Base-by-base conservation (phyloP, 1,140 invertebrate species). In the Bombus vancouverensis region DNA sequence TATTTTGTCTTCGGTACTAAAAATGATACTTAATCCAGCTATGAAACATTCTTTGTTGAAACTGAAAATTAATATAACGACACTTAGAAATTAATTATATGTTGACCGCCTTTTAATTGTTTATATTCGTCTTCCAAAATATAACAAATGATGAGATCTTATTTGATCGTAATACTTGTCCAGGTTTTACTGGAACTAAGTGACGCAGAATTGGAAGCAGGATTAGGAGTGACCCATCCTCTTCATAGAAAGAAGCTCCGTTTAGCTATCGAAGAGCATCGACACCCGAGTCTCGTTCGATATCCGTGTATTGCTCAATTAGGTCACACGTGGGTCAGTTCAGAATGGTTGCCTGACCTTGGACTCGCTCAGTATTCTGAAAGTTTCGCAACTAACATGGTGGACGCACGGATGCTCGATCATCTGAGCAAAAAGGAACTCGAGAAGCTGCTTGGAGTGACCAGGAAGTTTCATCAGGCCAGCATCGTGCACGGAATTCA, bases 401-500 rank as follows among this genome's bases (percentile, higher is more conserved):
- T 99, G 12, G 98, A 99, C 94, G 98, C 98, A 5, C 96, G 98
- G 71, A 98, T 99, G 96, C 95, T 99, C 89, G 98, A 99, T 93
- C 97, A 98, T 68, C 96, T 99, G 59, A 98, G 98, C 89, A 98
- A 98, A 95, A 99, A 99, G 93, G 98, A 99, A 92, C 95, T 99
- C 88, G 98, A 99, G 94, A 99, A 99, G 94, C 97, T 98, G 93
- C 96, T 99, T 25, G 97, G 97, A 2, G 98, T 99, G 13, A 98
- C 98, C 47, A 96, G 98, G 76, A 99, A 99, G 94, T 98, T 98
- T 94, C 98, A 99, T 95, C 98, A 99, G 95, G 98, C 98, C 9
- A 98, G 98, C 90, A 98, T 99, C 89, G 97, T 99, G 65, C 98
- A 99, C 92, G 98, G 97, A 70, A 98, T 99, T 89, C 98, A 99